These are phyloP conservation scores for Tolmerus cingulatus DNA, from an alignment of 2,888 invertebrate species.

Conservation along the genomic window DNA sequence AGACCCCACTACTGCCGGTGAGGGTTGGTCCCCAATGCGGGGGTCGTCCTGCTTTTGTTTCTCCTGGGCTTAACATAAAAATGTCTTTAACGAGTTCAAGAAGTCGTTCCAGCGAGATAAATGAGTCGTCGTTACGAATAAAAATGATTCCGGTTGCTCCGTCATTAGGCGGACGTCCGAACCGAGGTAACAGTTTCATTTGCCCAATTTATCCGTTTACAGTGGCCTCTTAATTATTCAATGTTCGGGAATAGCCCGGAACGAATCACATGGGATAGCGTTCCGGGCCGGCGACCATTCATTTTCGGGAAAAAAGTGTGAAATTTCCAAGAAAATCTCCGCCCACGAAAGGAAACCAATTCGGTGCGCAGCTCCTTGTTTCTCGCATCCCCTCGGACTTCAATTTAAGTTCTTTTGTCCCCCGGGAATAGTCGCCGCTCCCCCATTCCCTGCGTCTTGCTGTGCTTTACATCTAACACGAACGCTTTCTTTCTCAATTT, in stretches of 20 bases:
- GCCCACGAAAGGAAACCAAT: neutral
- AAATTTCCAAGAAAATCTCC: slow-evolving; percentile 11
- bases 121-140: slow-evolving; percentile 17
- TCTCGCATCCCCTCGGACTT: neutral
- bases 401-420: slow-evolving; percentile 36
- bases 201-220: slow-evolving; percentile 9
- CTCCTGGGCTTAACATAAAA: neutral
- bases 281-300: neutral
- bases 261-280: neutral
- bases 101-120: slow-evolving; percentile 6
- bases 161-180: neutral
- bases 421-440: slow-evolving; percentile 41
- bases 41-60: neutral
- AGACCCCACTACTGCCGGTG: neutral
- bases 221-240: slow-evolving; percentile 20
- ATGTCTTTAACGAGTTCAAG: neutral
- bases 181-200: neutral
- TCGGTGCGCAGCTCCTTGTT: neutral
- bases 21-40: neutral
- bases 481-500: slow-evolving; percentile 49
- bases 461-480: slow-evolving; percentile 28
- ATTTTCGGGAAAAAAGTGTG: neutral
- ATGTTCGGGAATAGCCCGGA: neutral
- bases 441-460: slow-evolving; percentile 12
- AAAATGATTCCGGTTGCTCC: slow-evolving; percentile 14